Evolutionary conservation across 2,113 vertebrate species (phyloP), one percentile per base, ranked within the genome.

Genomic region (Brienomyrus brachyistius): DNA sequence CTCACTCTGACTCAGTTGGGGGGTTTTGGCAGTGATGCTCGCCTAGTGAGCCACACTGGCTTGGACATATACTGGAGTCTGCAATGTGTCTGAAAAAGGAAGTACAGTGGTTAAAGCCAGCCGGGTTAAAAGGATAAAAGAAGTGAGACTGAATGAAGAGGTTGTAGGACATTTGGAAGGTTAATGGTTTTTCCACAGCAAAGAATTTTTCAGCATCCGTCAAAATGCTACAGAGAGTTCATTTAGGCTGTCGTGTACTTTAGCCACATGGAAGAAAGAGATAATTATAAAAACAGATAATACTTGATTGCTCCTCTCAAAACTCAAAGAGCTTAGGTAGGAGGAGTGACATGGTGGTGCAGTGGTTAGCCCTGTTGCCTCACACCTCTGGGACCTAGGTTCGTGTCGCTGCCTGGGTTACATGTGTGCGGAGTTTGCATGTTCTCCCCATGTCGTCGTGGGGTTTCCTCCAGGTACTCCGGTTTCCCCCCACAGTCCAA

Each of bases 181-280:
- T 70, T 70, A 86, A 90, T 90, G 89, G 31, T 21, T 90, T 90
- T 90, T 86, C 89, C 89, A 90, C 83, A 86, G 27, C 45, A 59
- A 54, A 86, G 43, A 54, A 45, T 23, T 50, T 48, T 82, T 31
- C 70, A 43, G 45, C 50, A 23, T 86, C 83, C 48, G 23, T 86
- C 56, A 89, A 52, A 66, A 23, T 6, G 87, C 80, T 52, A 51
- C 48, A 52, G 84, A 31, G 47, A 86, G 50, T 52, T 54, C 11
- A 51, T 47, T 52, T 15, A 35, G 35, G 70, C 40, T 0, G 1
- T 84, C 4, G 31, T 86, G n/a, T 50, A 13, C 48, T 31, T 77
- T 77, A 19, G 10, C 70, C 40, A 48, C 59, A 86, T 47, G 50
- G 54, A 40, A 62, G 21, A 59, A 59, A 62, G 19, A 23, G 27